These are phyloP conservation scores for Centropus unirufus DNA, from an alignment of 2,113 vertebrate species.

Conservation along the genomic window DNA sequence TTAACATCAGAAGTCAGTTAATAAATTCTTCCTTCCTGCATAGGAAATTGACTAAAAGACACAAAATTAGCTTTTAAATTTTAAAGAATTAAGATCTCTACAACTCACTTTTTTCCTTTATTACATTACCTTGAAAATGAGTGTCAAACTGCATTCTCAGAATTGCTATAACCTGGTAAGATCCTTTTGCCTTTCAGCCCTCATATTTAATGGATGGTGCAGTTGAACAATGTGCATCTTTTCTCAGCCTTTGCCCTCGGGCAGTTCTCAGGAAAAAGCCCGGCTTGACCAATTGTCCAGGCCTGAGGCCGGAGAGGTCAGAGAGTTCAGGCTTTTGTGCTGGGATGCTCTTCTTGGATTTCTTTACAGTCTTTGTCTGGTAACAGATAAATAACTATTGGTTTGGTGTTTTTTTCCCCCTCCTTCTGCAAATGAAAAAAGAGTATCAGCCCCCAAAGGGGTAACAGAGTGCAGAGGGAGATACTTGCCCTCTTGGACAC, in stretches of 20 bases:
- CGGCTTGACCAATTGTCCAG: constrained; percentile 68
- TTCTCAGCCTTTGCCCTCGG: constrained; percentile 54
- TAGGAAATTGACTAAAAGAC: constrained; percentile 86
- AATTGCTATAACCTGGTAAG: constrained; percentile 18
- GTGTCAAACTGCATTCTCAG: constrained; percentile 33
- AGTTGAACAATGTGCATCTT: constrained; percentile 37
- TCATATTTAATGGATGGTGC: constrained; percentile 21
- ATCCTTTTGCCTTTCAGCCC: constrained; percentile 35
- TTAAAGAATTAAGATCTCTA: constrained; percentile 84
- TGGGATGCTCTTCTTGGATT: constrained; percentile 78
- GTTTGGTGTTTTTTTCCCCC: constrained; percentile 22
- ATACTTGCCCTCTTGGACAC: neutral
- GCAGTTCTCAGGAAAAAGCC: constrained; percentile 68
- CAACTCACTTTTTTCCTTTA: constrained; percentile 67
- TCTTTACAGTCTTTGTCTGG: constrained; percentile 85
- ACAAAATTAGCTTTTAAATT: constrained; percentile 88
- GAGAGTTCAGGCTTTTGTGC: constrained; percentile 81
- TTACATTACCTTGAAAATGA: constrained; percentile 72
- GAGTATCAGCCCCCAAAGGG: constrained; percentile 26
- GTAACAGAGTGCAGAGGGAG: neutral
- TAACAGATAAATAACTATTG: constrained; percentile 84
- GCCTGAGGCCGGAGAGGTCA: constrained; percentile 71
- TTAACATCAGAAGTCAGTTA: constrained; percentile 82
- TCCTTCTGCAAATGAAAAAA: constrained; percentile 70
- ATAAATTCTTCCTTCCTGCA: constrained; percentile 84